Evolutionary conservation across 1,140 invertebrate species (phyloP).

Genomic region (Drosophila ananassae): DNA sequence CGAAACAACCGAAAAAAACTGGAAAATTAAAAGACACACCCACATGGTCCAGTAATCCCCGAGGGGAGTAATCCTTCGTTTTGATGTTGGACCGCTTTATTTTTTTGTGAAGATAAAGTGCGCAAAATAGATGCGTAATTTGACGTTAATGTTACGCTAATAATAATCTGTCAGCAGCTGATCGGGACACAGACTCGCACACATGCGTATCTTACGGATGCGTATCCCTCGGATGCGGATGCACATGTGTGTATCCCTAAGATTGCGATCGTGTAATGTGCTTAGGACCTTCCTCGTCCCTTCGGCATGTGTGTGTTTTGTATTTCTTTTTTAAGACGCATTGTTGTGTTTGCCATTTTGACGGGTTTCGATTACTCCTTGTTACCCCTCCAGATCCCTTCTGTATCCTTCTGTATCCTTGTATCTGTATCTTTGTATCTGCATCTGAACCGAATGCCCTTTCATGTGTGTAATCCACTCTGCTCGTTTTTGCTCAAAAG

Average conservation of each 20-base stretch:
- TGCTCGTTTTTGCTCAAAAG: conserved; percentile 66
- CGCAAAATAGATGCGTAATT: conserved; percentile 82
- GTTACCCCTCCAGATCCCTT: conserved; percentile 12
- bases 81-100: conserved; percentile 45
- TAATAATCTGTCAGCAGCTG: conserved; percentile 83
- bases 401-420: not conserved
- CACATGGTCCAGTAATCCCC: conserved; percentile 42
- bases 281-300: conserved; percentile 47
- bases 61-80: conserved; percentile 11
- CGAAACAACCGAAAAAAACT: not conserved
- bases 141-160: conserved; percentile 84
- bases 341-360: conserved; percentile 76
- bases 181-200: not conserved
- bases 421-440: conserved; percentile 23
- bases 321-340: conserved; percentile 24
- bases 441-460: conserved; percentile 34
- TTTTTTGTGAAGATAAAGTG: conserved; percentile 64
- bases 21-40: conserved; percentile 1
- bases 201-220: not conserved
- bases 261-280: conserved; percentile 73
- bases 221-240: conserved; percentile 25
- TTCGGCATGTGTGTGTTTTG: conserved; percentile 19
- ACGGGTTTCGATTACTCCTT: conserved; percentile 76
- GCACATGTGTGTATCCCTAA: conserved; percentile 27
- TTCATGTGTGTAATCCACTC: conserved; percentile 81